Conservation (phyloP, 1,140 invertebrate species). For the Bemisia tabaci region DNA sequence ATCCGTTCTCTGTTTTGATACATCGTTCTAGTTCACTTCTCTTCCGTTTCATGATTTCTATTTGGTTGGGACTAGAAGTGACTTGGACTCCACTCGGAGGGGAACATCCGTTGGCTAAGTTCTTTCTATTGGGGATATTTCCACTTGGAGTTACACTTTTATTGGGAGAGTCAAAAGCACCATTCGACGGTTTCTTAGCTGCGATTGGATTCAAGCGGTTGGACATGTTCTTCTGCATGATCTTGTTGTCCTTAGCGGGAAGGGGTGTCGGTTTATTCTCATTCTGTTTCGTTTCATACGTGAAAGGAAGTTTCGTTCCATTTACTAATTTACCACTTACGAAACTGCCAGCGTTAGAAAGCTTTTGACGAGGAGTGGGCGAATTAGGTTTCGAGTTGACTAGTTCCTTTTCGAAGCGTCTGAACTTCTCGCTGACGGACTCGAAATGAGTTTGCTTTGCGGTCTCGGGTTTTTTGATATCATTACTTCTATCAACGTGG, state of each 20-base stretch:
- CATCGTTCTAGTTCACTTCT: constrained; percentile 8
- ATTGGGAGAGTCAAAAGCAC: no score
- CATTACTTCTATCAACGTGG: no score
- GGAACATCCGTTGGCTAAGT: not conserved
- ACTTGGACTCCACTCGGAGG: not conserved
- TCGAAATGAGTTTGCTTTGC: no score
- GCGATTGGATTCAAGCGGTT: no score
- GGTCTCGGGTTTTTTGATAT: no score
- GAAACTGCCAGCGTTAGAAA: not conserved
- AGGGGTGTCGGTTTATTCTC: not conserved
- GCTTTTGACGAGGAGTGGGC: not conserved
- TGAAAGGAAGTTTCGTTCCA: not conserved
- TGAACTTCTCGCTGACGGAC: no score
- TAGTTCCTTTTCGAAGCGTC: no score
- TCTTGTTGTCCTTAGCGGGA: no score
- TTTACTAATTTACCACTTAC: not conserved
- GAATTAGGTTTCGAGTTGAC: not conserved
- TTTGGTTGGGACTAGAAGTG: not conserved
- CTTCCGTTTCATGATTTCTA: not conserved
- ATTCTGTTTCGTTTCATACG: not conserved
- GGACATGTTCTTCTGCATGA: no score
- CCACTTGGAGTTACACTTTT: no score
- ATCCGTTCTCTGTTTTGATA: constrained; percentile 15
- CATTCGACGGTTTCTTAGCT: not conserved
- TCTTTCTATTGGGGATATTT: not conserved